phyloP scores from a whole-genome alignment of 2,113 vertebrate genomes.

The Rhynchopsitta pachyrhyncha region DNA sequence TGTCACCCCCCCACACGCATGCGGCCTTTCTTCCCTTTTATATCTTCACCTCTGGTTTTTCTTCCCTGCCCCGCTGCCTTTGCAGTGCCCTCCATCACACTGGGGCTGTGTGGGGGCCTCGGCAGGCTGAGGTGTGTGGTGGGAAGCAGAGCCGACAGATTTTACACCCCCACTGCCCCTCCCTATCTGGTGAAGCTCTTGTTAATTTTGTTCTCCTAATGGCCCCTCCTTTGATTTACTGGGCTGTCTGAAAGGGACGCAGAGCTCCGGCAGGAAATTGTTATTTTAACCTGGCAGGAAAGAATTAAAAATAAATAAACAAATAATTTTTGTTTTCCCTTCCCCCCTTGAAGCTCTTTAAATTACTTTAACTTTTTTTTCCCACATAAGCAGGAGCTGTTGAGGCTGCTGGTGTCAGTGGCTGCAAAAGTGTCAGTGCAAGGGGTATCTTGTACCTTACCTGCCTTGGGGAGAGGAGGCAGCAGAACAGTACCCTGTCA shows the following conservation, averaged over 20 bases:
- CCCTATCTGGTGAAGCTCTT: neutral
- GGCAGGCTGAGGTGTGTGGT: neutral
- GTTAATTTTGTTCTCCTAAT: constrained; percentile 57
- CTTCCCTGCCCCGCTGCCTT: neutral
- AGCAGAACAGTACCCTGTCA: neutral
- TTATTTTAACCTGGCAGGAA: constrained; percentile 89
- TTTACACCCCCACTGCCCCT: constrained; percentile 2
- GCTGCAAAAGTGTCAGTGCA: neutral
- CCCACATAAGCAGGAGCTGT: neutral
- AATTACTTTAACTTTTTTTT: constrained; percentile 30
- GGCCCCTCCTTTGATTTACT: constrained; percentile 57
- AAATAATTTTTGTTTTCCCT: neutral
- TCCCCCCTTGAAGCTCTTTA: neutral
- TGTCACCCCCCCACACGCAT: neutral
- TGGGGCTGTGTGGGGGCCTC: neutral
- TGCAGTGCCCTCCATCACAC: neutral
- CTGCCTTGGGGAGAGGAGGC: neutral
- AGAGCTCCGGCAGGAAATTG: constrained; percentile 84
- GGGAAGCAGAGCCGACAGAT: constrained; percentile 16
- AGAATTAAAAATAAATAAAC: constrained; percentile 70
- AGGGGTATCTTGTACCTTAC: accelerated
- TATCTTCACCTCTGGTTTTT: neutral
- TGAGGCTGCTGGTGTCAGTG: neutral
- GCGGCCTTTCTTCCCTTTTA: neutral
- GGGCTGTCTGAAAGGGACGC: constrained; percentile 34